phyloP scores from a whole-genome alignment of 2,113 vertebrate genomes.

The Oreochromis spilurus region DNA sequence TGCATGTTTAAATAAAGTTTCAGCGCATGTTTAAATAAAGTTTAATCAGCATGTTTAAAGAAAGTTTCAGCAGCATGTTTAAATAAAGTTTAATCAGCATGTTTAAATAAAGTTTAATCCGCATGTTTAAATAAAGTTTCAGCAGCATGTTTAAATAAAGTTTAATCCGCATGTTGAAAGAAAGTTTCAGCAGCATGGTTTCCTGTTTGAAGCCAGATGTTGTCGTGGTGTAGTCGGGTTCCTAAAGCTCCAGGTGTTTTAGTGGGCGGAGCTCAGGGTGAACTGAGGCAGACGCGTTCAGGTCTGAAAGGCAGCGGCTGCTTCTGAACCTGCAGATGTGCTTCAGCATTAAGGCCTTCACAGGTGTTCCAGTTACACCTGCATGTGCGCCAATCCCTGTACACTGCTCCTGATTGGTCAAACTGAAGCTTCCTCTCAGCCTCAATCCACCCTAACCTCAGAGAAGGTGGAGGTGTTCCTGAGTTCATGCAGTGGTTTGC shows the following conservation, averaged over 20 bases:
- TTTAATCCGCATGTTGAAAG: background rate
- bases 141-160: too few species aligned
- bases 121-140: too few species aligned
- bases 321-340: background rate
- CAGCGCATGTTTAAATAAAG: too few species aligned
- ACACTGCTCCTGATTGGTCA: background rate
- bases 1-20: too few species aligned
- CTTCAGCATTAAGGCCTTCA: background rate
- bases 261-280: background rate
- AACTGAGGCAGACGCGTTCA: background rate
- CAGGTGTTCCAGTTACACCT: background rate
- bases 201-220: background rate
- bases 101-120: too few species aligned
- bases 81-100: too few species aligned
- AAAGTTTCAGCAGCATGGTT: background rate
- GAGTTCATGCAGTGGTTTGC: background rate
- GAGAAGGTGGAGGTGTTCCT: background rate
- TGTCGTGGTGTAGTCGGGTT: background rate
- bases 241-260: background rate
- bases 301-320: background rate
- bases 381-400: fast-evolving
- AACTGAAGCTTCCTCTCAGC: background rate
- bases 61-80: too few species aligned
- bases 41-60: too few species aligned
- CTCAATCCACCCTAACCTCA: background rate